Evolutionary conservation across 2,113 vertebrate genomes (phyloP).

Genomic region (Hippocampus guttulatus): DNA sequence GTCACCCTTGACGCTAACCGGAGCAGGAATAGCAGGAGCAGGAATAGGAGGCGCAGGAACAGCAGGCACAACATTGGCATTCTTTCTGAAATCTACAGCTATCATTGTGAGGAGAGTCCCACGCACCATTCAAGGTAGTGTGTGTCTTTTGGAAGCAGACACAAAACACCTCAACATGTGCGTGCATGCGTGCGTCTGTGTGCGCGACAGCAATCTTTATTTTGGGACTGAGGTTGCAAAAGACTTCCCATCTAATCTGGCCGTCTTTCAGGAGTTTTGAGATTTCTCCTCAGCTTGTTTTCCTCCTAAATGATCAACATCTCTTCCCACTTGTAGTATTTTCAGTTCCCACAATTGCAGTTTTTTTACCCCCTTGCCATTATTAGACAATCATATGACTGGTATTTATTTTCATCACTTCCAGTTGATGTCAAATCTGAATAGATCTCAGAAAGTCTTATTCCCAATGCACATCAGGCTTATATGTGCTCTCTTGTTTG

Average conservation of each 20-base stretch:
- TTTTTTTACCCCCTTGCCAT: not conserved
- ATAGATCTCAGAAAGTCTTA: constrained; percentile 31
- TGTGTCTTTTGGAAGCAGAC: not conserved
- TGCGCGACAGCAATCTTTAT: constrained; percentile 19
- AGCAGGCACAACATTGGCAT: constrained; percentile 3
- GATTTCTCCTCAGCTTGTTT: constrained; percentile 8
- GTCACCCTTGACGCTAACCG: no score
- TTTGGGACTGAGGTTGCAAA: constrained; percentile 20
- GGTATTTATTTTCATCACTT: constrained; percentile 37
- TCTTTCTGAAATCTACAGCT: constrained; percentile 31
- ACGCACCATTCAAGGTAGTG: constrained; percentile 1
- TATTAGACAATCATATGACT: constrained; percentile 13
- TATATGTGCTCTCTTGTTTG: constrained; percentile 32
- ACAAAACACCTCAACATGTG: not conserved
- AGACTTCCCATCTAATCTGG: constrained; percentile 14
- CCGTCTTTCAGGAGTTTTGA: not conserved
- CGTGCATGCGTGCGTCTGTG: not conserved
- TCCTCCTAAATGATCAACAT: not conserved
- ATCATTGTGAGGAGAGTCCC: constrained; percentile 15
- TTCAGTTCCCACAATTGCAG: constrained; percentile 17
- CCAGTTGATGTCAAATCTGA: constrained; percentile 30
- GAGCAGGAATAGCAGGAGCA: no score
- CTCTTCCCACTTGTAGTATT: not conserved
- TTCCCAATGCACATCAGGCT: constrained; percentile 35
- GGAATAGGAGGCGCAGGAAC: no score